phyloP scores from a whole-genome alignment of 2,888 invertebrate genomes.

The Idaea biselata region DNA sequence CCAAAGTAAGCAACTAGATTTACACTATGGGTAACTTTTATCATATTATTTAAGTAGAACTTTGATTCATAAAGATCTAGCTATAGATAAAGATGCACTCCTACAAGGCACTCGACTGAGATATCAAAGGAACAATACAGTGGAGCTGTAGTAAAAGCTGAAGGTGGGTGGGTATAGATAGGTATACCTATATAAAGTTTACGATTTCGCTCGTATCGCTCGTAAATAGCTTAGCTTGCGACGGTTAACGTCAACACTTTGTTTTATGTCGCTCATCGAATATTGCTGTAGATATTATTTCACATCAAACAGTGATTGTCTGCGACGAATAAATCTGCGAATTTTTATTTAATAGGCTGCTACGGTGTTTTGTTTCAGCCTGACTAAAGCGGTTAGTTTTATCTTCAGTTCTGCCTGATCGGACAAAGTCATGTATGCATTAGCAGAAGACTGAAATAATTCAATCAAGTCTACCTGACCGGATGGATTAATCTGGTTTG shows the following conservation, averaged over 20 bases:
- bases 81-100: slow-evolving; percentile 7
- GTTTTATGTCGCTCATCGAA: slow-evolving; percentile 18
- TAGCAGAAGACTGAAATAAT: no score
- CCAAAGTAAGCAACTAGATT: neutral
- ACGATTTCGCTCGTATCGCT: slow-evolving; percentile 17
- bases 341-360: neutral
- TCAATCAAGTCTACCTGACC: no score
- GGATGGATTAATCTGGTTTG: no score
- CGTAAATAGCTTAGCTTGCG: slow-evolving; percentile 25
- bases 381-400: no score
- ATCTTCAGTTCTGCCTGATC: no score
- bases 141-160: slow-evolving; percentile 7
- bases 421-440: no score
- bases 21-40: neutral
- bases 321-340: neutral
- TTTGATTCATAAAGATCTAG: neutral
- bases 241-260: slow-evolving; percentile 12
- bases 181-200: slow-evolving; percentile 26
- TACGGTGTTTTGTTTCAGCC: no score
- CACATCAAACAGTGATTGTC: slow-evolving; percentile 7
- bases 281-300: slow-evolving; percentile 20
- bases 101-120: slow-evolving; percentile 6
- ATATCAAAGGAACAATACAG: slow-evolving; percentile 12
- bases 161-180: neutral
- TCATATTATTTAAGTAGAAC: no score